Evolutionary conservation across 92 coral and sea anemone species (phyloP).

Genomic region (Anthopleura xanthogrammica): DNA sequence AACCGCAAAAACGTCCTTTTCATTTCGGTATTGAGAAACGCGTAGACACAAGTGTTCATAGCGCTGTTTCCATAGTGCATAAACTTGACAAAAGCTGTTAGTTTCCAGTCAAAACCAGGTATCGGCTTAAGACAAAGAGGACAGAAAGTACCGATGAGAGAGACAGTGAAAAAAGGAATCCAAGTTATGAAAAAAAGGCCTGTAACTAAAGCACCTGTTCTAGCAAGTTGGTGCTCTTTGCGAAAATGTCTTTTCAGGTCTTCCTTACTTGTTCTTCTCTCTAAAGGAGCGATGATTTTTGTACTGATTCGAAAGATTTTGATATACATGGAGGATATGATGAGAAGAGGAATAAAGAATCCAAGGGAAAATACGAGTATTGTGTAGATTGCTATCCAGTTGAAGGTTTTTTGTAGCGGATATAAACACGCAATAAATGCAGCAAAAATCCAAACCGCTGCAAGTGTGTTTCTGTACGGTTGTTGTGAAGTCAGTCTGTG

Average conservation of each 20-base stretch:
- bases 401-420: slow-evolving; percentile 28
- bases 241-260: slow-evolving; percentile 49
- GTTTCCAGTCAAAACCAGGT: slow-evolving; percentile 43
- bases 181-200: slow-evolving; percentile 62
- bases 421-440: slow-evolving; percentile 51
- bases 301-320: slow-evolving; percentile 60
- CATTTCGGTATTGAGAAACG: slow-evolving; percentile 75
- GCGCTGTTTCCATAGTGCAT: slow-evolving; percentile 95
- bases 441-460: slow-evolving; percentile 57
- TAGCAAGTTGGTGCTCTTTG: slow-evolving; percentile 60
- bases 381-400: slow-evolving; percentile 39
- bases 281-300: slow-evolving; percentile 40
- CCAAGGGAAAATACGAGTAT: slow-evolving; percentile 48
- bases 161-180: slow-evolving; percentile 64
- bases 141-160: slow-evolving; percentile 58
- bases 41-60: slow-evolving; percentile 80
- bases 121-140: slow-evolving; percentile 38
- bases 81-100: slow-evolving; percentile 82
- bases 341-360: slow-evolving; percentile 44
- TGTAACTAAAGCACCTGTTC: slow-evolving; percentile 65
- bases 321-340: slow-evolving; percentile 59
- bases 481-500: slow-evolving; percentile 42
- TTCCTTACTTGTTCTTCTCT: slow-evolving; percentile 28
- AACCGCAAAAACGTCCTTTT: slow-evolving; percentile 52
- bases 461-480: slow-evolving; percentile 47